Conservation (phyloP, 2,888 invertebrate species). For the Callimorpha dominula region DNA sequence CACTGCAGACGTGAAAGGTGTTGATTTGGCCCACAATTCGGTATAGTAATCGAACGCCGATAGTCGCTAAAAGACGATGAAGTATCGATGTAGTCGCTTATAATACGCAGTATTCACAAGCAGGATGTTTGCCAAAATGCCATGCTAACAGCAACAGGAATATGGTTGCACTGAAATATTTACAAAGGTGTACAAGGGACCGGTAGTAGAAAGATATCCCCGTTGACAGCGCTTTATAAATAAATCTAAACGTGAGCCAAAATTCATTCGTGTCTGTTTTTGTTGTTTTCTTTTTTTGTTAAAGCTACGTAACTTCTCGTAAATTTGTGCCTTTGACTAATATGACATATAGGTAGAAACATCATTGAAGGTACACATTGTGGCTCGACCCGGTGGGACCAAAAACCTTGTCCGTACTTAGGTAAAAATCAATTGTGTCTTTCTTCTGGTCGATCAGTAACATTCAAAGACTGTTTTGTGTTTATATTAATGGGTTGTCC, state of each 20-base stretch:
- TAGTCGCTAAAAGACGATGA: no score
- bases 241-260: background rate
- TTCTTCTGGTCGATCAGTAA: slow-evolving; percentile 1
- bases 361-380: background rate
- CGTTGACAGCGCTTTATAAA: background rate
- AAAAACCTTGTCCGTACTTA: background rate
- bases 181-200: background rate
- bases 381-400: background rate
- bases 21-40: no score
- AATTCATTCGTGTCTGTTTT: background rate
- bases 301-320: background rate
- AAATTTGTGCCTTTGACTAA: background rate
- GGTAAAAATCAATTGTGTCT: background rate
- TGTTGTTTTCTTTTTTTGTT: background rate
- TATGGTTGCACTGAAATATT: background rate
- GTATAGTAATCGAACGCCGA: no score
- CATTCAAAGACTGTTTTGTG: background rate
- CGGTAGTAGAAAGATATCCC: background rate
- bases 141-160: background rate
- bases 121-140: background rate
- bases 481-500: no score
- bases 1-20: no score
- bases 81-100: background rate
- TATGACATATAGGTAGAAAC: background rate
- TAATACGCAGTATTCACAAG: background rate